phyloP scores from a whole-genome alignment of 2,113 vertebrate species.

The Psittacara wagleri region DNA sequence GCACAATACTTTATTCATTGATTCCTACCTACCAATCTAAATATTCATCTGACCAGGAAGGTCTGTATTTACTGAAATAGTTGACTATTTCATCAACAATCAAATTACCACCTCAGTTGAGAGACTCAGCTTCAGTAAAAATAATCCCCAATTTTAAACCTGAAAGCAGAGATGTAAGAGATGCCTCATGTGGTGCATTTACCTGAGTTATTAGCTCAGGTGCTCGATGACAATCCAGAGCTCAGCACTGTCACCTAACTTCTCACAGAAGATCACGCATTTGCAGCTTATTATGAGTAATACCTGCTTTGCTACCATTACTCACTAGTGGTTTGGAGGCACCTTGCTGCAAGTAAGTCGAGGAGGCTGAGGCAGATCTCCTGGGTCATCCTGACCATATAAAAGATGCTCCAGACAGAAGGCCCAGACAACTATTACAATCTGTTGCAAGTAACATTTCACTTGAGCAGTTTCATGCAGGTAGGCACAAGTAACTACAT shows the following conservation, averaged over 20 bases:
- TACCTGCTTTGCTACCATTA: neutral
- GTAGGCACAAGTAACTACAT: neutral
- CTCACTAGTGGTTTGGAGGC: neutral
- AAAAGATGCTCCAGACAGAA: neutral
- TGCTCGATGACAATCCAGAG: neutral
- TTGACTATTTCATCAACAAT: neutral
- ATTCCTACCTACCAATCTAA: neutral
- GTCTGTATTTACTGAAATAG: neutral
- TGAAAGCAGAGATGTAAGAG: neutral
- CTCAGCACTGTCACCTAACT: neutral
- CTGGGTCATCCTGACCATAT: neutral
- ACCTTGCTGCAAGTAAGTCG: neutral
- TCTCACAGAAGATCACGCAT: neutral
- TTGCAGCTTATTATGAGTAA: neutral
- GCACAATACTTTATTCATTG: neutral
- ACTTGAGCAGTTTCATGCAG: neutral
- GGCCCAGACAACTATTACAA: neutral
- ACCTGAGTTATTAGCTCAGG: neutral
- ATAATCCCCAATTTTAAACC: neutral
- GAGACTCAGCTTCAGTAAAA: neutral
- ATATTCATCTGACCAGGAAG: accelerated
- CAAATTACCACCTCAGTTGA: neutral
- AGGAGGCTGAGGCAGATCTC: neutral
- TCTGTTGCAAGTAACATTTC: accelerated
- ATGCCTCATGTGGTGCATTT: neutral